These are phyloP conservation scores for Laticauda laticaudata DNA, from an alignment of 2,113 vertebrate species.

Conservation along the genomic window DNA sequence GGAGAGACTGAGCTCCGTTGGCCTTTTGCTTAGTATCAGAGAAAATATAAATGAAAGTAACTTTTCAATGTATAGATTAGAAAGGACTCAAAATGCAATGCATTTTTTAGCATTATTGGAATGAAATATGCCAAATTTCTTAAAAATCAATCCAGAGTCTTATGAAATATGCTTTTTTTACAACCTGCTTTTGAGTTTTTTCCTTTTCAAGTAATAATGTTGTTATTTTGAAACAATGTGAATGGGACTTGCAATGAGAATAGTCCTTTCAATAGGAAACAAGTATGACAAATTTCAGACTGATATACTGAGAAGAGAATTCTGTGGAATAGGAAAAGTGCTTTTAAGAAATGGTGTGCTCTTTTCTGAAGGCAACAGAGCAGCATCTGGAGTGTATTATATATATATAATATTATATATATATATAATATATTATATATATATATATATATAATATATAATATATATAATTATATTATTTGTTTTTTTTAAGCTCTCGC, in stretches of 20 bases:
- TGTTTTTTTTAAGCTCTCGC: too few species aligned
- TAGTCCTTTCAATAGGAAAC: neutral
- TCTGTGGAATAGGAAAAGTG: neutral
- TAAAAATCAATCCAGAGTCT: neutral
- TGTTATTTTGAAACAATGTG: neutral
- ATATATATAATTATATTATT: too few species aligned
- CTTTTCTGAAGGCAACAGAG: neutral
- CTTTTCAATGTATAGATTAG: neutral
- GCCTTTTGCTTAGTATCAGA: neutral
- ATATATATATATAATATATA: too few species aligned
- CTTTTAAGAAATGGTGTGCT: neutral
- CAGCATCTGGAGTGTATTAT: neutral
- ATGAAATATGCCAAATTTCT: neutral
- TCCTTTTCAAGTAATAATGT: neutral
- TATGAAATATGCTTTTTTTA: neutral
- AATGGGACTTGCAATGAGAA: neutral
- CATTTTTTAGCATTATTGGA: neutral
- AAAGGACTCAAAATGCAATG: neutral
- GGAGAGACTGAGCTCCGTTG: neutral
- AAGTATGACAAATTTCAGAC: neutral
- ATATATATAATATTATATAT: too few species aligned
- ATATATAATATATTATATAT: too few species aligned
- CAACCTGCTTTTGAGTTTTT: neutral
- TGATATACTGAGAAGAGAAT: neutral
- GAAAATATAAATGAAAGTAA: neutral